These are phyloP conservation scores for Neosilurus mollespiculum DNA, from an alignment of 2,797 vertebrate species.

Conservation along the genomic window DNA sequence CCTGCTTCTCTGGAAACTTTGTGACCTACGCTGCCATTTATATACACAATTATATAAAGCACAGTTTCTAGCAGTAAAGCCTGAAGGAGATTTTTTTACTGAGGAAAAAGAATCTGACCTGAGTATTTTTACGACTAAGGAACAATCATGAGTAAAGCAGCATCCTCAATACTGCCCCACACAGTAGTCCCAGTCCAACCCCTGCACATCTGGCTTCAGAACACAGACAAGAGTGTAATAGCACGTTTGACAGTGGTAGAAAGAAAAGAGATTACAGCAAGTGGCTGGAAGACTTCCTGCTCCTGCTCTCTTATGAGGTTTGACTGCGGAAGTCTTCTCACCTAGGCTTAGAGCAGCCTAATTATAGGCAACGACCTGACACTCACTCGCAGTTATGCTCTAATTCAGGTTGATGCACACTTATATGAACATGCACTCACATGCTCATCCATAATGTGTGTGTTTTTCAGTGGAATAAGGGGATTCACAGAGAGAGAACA, in stretches of 20 bases:
- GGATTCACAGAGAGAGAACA: slow-evolving; percentile 60
- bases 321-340: slow-evolving; percentile 70
- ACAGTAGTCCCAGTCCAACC: slow-evolving; percentile 68
- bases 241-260: slow-evolving; percentile 61
- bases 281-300: slow-evolving; percentile 68
- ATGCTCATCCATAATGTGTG: slow-evolving; percentile 53
- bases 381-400: slow-evolving; percentile 21
- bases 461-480: slow-evolving; percentile 25
- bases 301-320: slow-evolving; percentile 63
- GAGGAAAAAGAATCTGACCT: not conserved
- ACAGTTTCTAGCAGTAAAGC: not conserved
- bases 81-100: not conserved
- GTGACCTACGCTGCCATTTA: not conserved
- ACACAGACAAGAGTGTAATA: slow-evolving; percentile 70
- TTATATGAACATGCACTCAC: slow-evolving; percentile 70
- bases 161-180: no score
- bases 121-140: not conserved
- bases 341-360: slow-evolving; percentile 70
- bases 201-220: slow-evolving; percentile 78
- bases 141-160: not conserved
- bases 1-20: not conserved
- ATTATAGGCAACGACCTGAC: slow-evolving; percentile 68
- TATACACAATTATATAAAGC: not conserved
- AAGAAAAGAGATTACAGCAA: slow-evolving; percentile 67
- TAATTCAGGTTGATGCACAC: slow-evolving; percentile 21